Percentiles rank a stretch among this genome's conserved stretches.
These are phyloP conservation scores for Equus quagga DNA, from an alignment of 2,113 vertebrate genomes.

Conservation along the genomic window DNA sequence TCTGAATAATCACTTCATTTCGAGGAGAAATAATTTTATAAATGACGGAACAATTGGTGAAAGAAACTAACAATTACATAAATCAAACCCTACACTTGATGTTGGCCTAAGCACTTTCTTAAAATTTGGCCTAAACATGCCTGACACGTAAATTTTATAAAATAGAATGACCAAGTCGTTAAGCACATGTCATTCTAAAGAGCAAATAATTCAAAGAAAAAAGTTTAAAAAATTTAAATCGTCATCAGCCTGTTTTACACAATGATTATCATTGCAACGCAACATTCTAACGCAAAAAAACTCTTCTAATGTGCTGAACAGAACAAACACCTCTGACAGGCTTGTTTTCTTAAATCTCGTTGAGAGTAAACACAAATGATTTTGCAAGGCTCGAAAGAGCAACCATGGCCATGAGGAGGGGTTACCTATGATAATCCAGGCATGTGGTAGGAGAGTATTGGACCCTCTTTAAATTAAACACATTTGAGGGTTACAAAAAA, in stretches of 20 bases:
- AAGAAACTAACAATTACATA: neutral
- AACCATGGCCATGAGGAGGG: constrained; percentile 22
- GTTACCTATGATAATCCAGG: constrained; percentile 58
- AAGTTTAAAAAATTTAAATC: constrained; percentile 3
- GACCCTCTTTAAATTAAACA: constrained; percentile 76
- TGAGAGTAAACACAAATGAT: constrained; percentile 75
- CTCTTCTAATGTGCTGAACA: constrained; percentile 47
- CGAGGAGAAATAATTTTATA: constrained; percentile 42
- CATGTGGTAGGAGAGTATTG: constrained; percentile 49
- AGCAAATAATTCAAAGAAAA: constrained; percentile 63
- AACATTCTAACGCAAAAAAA: neutral
- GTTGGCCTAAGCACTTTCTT: constrained; percentile 47
- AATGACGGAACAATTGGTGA: neutral
- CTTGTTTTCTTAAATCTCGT: constrained; percentile 73
- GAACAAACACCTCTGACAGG: constrained; percentile 60
- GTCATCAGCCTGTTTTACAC: constrained; percentile 42
- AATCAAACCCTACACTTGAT: constrained; percentile 7
- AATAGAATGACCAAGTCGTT: constrained; percentile 35
- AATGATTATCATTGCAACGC: neutral
- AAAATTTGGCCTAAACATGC: neutral
- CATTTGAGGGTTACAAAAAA: constrained; percentile 60
- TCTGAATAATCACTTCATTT: constrained; percentile 37
- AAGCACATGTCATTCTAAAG: neutral
- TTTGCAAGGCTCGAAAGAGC: constrained; percentile 80
- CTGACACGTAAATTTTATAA: constrained; percentile 43